Percentiles rank a stretch among this genome's conserved stretches.
Evolutionary conservation across 2,888 invertebrate species (phyloP).

Genomic region (Altica lythri): DNA sequence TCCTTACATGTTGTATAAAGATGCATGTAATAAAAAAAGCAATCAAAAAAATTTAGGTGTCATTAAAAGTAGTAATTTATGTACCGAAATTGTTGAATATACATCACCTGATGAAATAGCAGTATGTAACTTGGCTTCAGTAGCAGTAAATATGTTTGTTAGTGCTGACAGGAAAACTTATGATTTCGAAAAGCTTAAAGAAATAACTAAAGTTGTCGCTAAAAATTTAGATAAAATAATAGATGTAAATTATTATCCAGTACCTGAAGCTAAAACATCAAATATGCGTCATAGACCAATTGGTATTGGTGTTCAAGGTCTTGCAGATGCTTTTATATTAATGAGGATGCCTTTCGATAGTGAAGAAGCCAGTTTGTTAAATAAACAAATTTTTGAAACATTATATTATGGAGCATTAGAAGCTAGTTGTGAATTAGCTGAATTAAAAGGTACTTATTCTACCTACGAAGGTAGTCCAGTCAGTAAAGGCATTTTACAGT

Average conservation of each 20-base stretch:
- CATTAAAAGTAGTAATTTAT: slow-evolving; percentile 96
- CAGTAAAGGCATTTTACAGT: slow-evolving; percentile 93
- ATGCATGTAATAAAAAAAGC: slow-evolving; percentile 94
- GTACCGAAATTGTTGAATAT: slow-evolving; percentile 97
- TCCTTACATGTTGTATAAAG: slow-evolving; percentile 97
- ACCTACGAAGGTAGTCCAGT: slow-evolving; percentile 88
- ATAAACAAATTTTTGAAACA: slow-evolving; percentile 96
- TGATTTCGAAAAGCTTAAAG: slow-evolving; percentile 85
- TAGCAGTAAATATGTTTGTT: slow-evolving; percentile 95
- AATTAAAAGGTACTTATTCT: slow-evolving; percentile 82
- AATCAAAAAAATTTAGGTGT: slow-evolving; percentile 99
- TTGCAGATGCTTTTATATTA: slow-evolving; percentile 95
- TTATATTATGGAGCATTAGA: slow-evolving; percentile 97
- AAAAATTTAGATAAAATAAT: slow-evolving; percentile 95
- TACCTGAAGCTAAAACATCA: slow-evolving; percentile 84
- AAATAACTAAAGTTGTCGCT: slow-evolving; percentile 86
- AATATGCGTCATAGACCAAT: slow-evolving; percentile 87
- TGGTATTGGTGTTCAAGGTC: slow-evolving; percentile 92
- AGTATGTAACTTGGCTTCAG: slow-evolving; percentile 96
- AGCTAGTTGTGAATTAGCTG: slow-evolving; percentile 92
- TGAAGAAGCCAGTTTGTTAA: slow-evolving; percentile 80
- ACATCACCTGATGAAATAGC: slow-evolving; percentile 92
- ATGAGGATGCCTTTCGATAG: slow-evolving; percentile 94
- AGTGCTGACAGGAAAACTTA: slow-evolving; percentile 73
- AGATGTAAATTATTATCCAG: slow-evolving; percentile 94